Base-by-base conservation (phyloP, 2,113 vertebrate genomes). In the Orthonyx spaldingii region DNA sequence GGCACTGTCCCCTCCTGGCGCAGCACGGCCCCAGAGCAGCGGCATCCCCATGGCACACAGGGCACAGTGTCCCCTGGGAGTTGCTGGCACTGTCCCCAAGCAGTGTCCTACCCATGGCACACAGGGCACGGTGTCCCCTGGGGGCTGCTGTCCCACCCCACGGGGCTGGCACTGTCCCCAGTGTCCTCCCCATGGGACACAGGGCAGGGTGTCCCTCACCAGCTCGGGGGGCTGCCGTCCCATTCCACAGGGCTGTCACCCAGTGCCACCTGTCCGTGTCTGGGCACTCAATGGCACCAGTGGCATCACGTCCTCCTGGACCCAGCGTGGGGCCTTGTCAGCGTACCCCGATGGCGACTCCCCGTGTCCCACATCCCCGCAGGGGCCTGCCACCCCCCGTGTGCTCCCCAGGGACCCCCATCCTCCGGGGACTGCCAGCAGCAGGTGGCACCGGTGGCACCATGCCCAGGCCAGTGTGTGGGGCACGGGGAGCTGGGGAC, bases 331-430 rank as follows among this genome's bases (percentile, higher is more conserved):
- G 5, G 8, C 28, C n/a, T 35, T 30, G 39, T 10, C 2, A 2
- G 24, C 41, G 52, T 9, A 13, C 33, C 86, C 28, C 2, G 0
- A 8, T 0, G 6, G 57, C 2, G 27, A 37, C 2, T 6, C 1
- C 33, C 10, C 1, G 0, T 28, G 61, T 76, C 50, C 60, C 4
- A 3, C 65, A 7, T 3, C 24, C 39, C 35, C 6, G 3, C 0
- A 1, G 81, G 46, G 50, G 50, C 1, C 10, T 6, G 28, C 10
- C 32, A 20, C 47, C 4, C 2, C 30, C n/a, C 10, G 26, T 13
- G 3, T 13, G 32, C 12, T 14, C 42, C 56, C 22, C 44, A 18
- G 84, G 61, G 53, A 35, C 52, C 52, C 7, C 13, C 50, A 9
- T 27, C 42, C 42, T 24, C 15, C n/a, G 11, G 59, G 28, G 59